Conservation (phyloP, 2,888 invertebrate species). For the Sesia bembeciformis region DNA sequence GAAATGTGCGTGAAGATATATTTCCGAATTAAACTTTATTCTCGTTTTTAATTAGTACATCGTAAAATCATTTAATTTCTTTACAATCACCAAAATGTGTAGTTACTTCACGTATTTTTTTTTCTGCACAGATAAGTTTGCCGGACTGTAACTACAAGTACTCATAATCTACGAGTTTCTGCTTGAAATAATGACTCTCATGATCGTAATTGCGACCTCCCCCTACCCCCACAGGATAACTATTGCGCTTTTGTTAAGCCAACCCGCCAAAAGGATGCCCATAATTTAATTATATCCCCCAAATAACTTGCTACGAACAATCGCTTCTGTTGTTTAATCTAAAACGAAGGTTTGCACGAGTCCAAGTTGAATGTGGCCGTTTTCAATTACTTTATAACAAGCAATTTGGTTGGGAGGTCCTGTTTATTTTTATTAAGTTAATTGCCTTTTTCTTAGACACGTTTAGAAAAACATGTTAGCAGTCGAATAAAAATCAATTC, state of each 20-base stretch:
- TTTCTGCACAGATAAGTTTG: conserved; percentile 1
- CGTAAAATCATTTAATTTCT: too few species aligned
- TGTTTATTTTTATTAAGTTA: conserved; percentile 1
- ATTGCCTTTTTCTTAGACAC: too few species aligned
- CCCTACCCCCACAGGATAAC: conserved; percentile 41
- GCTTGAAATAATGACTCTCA: not conserved
- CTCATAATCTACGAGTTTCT: not conserved
- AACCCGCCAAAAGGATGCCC: conserved; percentile 61
- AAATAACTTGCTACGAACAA: conserved; percentile 41
- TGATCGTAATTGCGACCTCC: conserved; percentile 14
- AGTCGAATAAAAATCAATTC: too few species aligned
- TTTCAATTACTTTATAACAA: not conserved
- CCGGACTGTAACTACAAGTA: conserved; percentile 6
- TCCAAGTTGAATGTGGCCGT: not conserved
- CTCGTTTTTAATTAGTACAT: too few species aligned
- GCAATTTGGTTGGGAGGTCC: conserved; percentile 11
- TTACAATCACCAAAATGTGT: too few species aligned
- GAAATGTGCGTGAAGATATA: too few species aligned
- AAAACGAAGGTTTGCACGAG: not conserved
- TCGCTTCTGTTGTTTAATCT: not conserved
- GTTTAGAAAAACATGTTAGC: too few species aligned
- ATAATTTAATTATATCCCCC: conserved; percentile 64
- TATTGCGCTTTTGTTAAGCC: conserved; percentile 68
- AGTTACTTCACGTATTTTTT: too few species aligned
- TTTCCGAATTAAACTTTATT: too few species aligned